These are phyloP conservation scores for Lacerta bilineata DNA, from an alignment of 2,797 vertebrate species.

Conservation along the genomic window DNA sequence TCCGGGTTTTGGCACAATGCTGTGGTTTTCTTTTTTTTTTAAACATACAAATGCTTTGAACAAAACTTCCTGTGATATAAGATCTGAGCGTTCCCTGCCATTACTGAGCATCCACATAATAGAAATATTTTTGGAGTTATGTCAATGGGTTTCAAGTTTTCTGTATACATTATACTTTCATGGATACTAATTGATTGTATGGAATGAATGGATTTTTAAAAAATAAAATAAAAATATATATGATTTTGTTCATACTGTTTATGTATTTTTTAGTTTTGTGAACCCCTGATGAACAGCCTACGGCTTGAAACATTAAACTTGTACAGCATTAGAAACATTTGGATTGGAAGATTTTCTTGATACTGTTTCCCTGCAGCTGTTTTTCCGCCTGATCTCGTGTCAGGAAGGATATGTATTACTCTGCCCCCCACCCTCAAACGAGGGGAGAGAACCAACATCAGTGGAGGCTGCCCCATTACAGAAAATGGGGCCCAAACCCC, in stretches of 20 bases:
- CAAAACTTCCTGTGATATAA: not conserved
- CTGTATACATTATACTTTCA: conserved; percentile 22
- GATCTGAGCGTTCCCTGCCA: not conserved
- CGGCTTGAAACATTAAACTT: conserved; percentile 34
- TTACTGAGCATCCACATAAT: conserved; percentile 4
- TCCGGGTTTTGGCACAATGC: not conserved
- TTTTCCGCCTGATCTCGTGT: conserved; percentile 16
- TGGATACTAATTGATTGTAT: not conserved
- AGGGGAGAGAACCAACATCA: too few relatives aligned
- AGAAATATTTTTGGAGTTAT: conserved; percentile 33
- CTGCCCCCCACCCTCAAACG: too few relatives aligned
- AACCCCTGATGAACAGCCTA: conserved; percentile 21
- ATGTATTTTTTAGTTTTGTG: conserved; percentile 15
- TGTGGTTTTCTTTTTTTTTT: too few relatives aligned
- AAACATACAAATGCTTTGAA: not conserved
- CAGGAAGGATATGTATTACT: conserved; percentile 5
- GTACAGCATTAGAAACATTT: conserved; percentile 20
- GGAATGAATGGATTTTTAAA: conserved; percentile 19
- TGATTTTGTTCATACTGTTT: conserved; percentile 18
- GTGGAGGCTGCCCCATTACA: too few relatives aligned
- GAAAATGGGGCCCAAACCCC: too few relatives aligned
- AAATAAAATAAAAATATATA: not conserved
- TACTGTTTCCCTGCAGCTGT: conserved; percentile 20
- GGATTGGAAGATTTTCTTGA: conserved; percentile 22
- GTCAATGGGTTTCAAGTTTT: conserved; percentile 29